Base-by-base conservation (phyloP, 2,797 vertebrate genomes). In the Gymnocypris eckloni region DNA sequence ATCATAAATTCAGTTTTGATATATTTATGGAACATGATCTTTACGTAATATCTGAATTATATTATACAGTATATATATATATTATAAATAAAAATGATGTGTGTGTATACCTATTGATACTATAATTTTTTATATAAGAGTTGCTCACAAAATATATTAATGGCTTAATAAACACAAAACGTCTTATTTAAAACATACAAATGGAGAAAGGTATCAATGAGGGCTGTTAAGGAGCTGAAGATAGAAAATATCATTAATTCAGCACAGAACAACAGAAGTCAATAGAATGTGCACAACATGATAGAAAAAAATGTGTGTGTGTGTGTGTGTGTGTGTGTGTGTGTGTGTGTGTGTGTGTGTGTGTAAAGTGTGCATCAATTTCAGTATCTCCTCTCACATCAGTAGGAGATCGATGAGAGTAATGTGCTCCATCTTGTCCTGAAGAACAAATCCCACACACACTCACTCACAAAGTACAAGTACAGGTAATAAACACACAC, bases 371-470 rank as follows among this genome's bases (percentile, higher is more conserved):
- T 9, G 43, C n/a, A 79, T 87, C 75, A 72, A 82, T 83, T 66
- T 79, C 45, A 69, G 41, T 52, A 81, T 64, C 81, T 83, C 28
- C 41, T 86, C 64, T 71, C 81, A 79, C 81, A 83, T 87, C 81
- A 79, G 28, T 15, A 71, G 20, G 66, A 79, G 54, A 79, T 79
- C 80, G 61, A 71, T 72, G 25, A 25, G 8, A 87, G 81, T 83
- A 79, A 83, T 82, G 76, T 72, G 64, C 54, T 78, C 61, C n/a
- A 54, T 20, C 66, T 79, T 28, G 20, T 67, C 41, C 28, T n/a
- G 8, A 59, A 86, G 28, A 77, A 59, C 64, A 59, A 80, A 61
- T 48, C 48, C 22, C 72, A 33, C 56, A 67, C 71, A 41, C 72
- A n/a, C 72, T n/a, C 69, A 81, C 18, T 75, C n/a, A 73, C 66